A percentile compares a stretch with the other conserved stretches of the same genome.
phyloP scores from a whole-genome alignment of 2,113 vertebrate genomes.

The Sphaerodactylus townsendi region DNA sequence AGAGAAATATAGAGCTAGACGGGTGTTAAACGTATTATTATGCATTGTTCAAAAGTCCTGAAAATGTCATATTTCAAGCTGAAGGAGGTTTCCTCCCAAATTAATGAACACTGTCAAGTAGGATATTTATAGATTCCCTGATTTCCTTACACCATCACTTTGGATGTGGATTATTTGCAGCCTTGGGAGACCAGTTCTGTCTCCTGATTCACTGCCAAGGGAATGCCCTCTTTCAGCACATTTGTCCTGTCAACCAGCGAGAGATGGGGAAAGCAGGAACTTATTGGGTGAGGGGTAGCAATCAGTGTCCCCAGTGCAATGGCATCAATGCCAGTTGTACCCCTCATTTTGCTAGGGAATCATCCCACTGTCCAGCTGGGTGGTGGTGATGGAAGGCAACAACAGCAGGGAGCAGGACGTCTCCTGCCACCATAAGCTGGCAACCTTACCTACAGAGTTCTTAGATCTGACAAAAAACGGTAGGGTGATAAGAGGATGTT shows the following conservation, averaged over 20 bases:
- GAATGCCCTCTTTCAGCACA: background rate
- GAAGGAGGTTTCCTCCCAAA: background rate
- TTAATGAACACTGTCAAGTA: conserved; percentile 1
- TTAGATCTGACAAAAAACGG: background rate
- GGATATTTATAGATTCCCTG: conserved; percentile 3
- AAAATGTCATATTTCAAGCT: background rate
- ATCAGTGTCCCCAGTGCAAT: no score
- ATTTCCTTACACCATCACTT: background rate
- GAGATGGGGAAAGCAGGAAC: no score
- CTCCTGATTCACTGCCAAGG: background rate
- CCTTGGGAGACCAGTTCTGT: accelerated
- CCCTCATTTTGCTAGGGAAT: no score
- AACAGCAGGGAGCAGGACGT: no score
- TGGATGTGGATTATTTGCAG: accelerated
- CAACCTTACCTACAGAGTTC: background rate
- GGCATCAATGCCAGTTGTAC: no score
- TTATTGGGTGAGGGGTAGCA: no score
- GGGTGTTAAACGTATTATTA: conserved; percentile 22
- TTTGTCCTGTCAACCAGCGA: background rate
- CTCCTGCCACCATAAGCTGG: no score
- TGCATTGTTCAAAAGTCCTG: conserved; percentile 29
- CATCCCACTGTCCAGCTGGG: no score
- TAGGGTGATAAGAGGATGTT: background rate
- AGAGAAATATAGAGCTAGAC: conserved; percentile 30
- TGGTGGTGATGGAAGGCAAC: no score